These are phyloP conservation scores for Endotricha flammealis DNA, from an alignment of 2,888 invertebrate genomes.

Conservation along the genomic window DNA sequence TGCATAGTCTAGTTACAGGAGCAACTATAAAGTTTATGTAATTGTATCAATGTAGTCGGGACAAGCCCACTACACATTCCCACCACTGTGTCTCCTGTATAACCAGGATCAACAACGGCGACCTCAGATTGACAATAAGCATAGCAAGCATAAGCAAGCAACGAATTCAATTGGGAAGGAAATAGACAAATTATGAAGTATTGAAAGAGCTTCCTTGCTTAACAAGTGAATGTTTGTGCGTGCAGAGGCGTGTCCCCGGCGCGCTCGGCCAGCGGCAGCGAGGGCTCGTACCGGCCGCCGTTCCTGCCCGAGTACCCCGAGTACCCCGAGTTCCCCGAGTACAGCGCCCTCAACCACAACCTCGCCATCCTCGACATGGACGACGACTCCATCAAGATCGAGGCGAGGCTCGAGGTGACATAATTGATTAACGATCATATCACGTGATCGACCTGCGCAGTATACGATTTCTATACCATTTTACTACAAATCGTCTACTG, in stretches of 20 bases:
- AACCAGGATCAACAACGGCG: no score
- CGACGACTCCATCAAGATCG: slow-evolving; percentile 67
- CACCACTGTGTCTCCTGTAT: no score
- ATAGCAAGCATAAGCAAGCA: not conserved
- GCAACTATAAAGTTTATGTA: no score
- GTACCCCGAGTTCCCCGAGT: slow-evolving; percentile 52
- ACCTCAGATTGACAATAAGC: no score
- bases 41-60: no score
- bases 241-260: slow-evolving; percentile 29
- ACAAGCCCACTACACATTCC: not conserved
- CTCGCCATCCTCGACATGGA: slow-evolving; percentile 70
- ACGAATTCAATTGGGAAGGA: no score
- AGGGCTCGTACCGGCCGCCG: slow-evolving; percentile 15
- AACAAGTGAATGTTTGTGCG: not conserved
- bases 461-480: no score
- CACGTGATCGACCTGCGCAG: no score
- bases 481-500: no score
- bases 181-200: not conserved
- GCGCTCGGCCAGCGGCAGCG: slow-evolving; percentile 33
- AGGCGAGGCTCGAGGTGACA: slow-evolving; percentile 53
- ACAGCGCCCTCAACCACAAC: slow-evolving; percentile 62
- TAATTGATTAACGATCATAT: not conserved
- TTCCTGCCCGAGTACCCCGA: slow-evolving; percentile 15
- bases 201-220: slow-evolving; percentile 6
- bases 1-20: no score